Base-by-base conservation (phyloP, 37 sponge, comb jelly and placozoan genomes). In the Cladorhizidae sp. region DNA sequence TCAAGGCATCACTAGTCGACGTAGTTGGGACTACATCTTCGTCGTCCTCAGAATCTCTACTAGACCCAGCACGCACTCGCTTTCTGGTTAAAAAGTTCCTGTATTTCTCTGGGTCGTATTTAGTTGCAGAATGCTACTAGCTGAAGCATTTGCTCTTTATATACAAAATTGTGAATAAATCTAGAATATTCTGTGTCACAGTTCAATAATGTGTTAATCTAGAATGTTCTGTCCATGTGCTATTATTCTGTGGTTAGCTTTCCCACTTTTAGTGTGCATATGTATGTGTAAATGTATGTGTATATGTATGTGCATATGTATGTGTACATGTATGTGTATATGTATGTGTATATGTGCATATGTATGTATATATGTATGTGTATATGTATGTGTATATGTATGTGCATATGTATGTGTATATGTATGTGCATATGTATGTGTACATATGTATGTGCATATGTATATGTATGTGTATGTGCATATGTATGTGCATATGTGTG, bases 301-400 rank as follows among this genome's bases (percentile, higher is more conserved):
- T 61, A 12, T 61, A 17, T 61, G 62, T 6, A 28, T 12, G 14
- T 23, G 12, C 6, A 17, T 7, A 17, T 23, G 62, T 23, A 12
- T 23, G 62, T 29, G 62, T 61, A 28, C 7, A 12, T 29, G 62
- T 7, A 61, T 23, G 12, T 6, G 12, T 6, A 61, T 23, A 12
- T 23, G 5, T 23, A 61, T 61, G 40, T 61, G 75, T 74, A 49
- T 74, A 57, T 74, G 75, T 74, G 75, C 52, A 57, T 74, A 32
- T 74, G 75, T 41, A 49, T 68, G 54, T 64, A 74, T 82, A 74
- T 82, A 64, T 73, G 74, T 82, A 71, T 68, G 70, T 70, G 80
- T 80, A 71, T 80, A 71, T 80, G 80, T 80, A 71, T 79, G 80
- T 79, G 80, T 79, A 69, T 79, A 69, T 79, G 80, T 79, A 69